Evolutionary conservation across 1,140 invertebrate species (phyloP).

Genomic region (Drosophila setifemur): DNA sequence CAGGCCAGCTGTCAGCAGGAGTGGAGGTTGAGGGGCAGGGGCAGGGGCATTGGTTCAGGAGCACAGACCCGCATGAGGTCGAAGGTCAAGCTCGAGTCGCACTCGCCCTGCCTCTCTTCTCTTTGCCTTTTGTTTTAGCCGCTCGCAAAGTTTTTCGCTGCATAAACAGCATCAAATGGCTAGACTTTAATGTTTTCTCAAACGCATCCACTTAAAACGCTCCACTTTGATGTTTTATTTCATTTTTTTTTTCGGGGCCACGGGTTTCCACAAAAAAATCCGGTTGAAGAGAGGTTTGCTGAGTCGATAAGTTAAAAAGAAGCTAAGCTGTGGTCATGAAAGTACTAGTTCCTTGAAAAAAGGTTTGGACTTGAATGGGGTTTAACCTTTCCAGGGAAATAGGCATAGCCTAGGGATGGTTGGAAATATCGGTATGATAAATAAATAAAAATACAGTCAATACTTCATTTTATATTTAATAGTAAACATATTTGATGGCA

Average conservation of each 20-base stretch:
- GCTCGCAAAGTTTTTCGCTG: conserved; percentile 22
- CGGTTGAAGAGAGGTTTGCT: conserved; percentile 2
- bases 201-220: conserved; percentile 64
- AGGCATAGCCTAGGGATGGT: no score
- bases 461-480: no score
- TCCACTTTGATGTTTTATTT: conserved; percentile 63
- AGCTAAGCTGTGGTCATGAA: conserved; percentile 13
- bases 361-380: conserved; percentile 1
- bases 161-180: conserved; percentile 49
- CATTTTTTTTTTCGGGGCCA: background rate
- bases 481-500: no score
- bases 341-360: background rate
- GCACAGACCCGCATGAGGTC: conserved; percentile 36
- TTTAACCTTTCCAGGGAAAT: background rate
- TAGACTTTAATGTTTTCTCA: conserved; percentile 63
- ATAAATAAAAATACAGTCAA: no score
- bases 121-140: conserved; percentile 26
- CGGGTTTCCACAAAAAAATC: conserved; percentile 5
- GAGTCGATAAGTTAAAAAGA: conserved; percentile 7
- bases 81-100: conserved; percentile 45
- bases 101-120: background rate
- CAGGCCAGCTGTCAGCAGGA: conserved; percentile 37
- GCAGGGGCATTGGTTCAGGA: no score
- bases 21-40: background rate
- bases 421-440: no score